A percentile compares a stretch with the other conserved stretches of the same genome.
Conservation (phyloP, 2,888 invertebrate species). For the Onchidella celtica region DNA sequence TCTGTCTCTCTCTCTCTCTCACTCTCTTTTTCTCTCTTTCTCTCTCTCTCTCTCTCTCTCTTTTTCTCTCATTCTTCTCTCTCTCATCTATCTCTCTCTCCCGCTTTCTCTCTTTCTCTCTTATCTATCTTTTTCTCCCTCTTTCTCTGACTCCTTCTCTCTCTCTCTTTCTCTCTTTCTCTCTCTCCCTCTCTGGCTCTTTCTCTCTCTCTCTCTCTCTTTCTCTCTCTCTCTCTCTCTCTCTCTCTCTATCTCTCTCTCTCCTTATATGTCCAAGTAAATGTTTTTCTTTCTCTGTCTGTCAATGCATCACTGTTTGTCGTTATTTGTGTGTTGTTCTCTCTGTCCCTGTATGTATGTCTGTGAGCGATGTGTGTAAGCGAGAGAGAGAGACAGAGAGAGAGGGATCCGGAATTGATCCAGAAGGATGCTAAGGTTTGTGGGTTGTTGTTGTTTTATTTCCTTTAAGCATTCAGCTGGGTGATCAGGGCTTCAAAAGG, state of each 20-base stretch:
- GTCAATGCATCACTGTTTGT: neutral
- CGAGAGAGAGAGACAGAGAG: too few species aligned
- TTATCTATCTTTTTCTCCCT: neutral
- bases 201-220: neutral
- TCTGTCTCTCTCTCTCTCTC: neutral
- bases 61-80: neutral
- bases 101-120: neutral
- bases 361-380: too few species aligned
- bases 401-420: too few species aligned
- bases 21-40: neutral
- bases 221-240: conserved; percentile 1
- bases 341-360: too few species aligned
- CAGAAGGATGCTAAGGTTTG: too few species aligned
- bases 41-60: neutral
- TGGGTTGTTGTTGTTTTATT: too few species aligned
- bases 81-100: neutral
- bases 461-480: too few species aligned
- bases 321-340: too few species aligned
- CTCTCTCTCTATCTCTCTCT: too few species aligned
- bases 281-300: neutral
- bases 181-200: neutral
- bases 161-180: neutral
- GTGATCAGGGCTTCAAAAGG: too few species aligned
- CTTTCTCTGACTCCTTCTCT: neutral
- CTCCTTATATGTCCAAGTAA: neutral